These are phyloP conservation scores for Diacarnus erythraeanus DNA, from an alignment of 37 sponge, comb jelly and placozoan species.

Conservation along the genomic window DNA sequence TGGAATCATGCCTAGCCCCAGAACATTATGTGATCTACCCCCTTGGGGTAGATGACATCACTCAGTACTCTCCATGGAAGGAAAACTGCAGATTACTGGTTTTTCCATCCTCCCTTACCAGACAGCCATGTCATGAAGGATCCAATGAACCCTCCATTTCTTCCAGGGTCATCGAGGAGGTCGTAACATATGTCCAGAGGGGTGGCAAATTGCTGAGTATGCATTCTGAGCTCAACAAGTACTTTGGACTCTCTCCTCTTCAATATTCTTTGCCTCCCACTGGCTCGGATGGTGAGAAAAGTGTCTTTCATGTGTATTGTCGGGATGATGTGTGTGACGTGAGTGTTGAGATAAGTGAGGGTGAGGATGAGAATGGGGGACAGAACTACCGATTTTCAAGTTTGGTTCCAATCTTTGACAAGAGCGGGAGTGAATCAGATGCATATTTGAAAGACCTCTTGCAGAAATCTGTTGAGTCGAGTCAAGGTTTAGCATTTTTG, in stretches of 20 bases:
- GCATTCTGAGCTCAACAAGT: conserved; percentile 28
- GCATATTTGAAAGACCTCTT: background rate
- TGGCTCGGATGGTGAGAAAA: background rate
- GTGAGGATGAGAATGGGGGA: background rate
- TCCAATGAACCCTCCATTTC: background rate
- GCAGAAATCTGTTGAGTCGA: background rate
- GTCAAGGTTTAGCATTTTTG: background rate
- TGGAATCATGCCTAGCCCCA: conserved; percentile 18
- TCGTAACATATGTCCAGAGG: conserved; percentile 14
- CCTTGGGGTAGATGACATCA: conserved; percentile 26
- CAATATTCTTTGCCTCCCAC: background rate
- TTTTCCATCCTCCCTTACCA: conserved; percentile 8
- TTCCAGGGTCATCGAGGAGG: conserved; percentile 2
- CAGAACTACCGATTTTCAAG: background rate
- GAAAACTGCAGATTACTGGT: conserved; percentile 53
- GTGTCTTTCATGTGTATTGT: background rate
- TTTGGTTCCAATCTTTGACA: background rate
- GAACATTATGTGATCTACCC: conserved; percentile 60
- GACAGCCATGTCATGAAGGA: background rate
- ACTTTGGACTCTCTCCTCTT: conserved; percentile 7
- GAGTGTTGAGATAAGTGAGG: background rate
- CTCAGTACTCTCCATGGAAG: conserved; percentile 39
- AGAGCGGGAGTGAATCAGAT: background rate
- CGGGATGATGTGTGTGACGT: background rate
- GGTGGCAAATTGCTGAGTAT: conserved; percentile 52